phyloP scores from a whole-genome alignment of 2,888 invertebrate species.

The Meiosimyza platycephala region DNA sequence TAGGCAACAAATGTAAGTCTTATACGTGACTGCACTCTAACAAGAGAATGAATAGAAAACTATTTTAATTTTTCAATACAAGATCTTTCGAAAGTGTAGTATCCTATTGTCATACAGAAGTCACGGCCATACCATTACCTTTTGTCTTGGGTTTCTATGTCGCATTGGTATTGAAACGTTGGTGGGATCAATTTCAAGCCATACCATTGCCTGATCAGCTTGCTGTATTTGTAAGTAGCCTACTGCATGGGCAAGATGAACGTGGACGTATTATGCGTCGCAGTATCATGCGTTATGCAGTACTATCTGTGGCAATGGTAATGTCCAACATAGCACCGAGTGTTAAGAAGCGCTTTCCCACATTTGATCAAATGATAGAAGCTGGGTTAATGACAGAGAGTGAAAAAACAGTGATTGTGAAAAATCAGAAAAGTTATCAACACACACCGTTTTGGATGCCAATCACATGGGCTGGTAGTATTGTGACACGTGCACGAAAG shows the following conservation, averaged over 20 bases:
- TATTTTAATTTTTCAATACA: slow-evolving; percentile 34
- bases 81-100: slow-evolving; percentile 84
- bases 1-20: slow-evolving; percentile 43
- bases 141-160: slow-evolving; percentile 95
- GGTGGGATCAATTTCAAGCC: slow-evolving; percentile 86
- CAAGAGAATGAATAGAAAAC: background rate
- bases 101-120: slow-evolving; percentile 83
- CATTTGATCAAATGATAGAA: slow-evolving; percentile 83
- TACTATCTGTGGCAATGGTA: slow-evolving; percentile 85
- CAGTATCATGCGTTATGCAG: slow-evolving; percentile 83
- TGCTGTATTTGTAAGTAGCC: slow-evolving; percentile 83
- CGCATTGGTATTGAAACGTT: slow-evolving; percentile 87
- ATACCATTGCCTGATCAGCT: slow-evolving; percentile 89
- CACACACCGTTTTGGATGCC: slow-evolving; percentile 91
- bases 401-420: slow-evolving; percentile 80
- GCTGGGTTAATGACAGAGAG: slow-evolving; percentile 83
- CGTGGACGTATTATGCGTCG: slow-evolving; percentile 83
- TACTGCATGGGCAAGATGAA: slow-evolving; percentile 84
- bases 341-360: slow-evolving; percentile 89
- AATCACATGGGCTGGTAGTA: slow-evolving; percentile 89
- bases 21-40: no score
- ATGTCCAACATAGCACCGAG: slow-evolving; percentile 86
- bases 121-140: slow-evolving; percentile 86
- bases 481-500: slow-evolving; percentile 85
- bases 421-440: slow-evolving; percentile 80